phyloP scores from a whole-genome alignment of 2,888 invertebrate genomes.

The Drosophila mimica region DNA sequence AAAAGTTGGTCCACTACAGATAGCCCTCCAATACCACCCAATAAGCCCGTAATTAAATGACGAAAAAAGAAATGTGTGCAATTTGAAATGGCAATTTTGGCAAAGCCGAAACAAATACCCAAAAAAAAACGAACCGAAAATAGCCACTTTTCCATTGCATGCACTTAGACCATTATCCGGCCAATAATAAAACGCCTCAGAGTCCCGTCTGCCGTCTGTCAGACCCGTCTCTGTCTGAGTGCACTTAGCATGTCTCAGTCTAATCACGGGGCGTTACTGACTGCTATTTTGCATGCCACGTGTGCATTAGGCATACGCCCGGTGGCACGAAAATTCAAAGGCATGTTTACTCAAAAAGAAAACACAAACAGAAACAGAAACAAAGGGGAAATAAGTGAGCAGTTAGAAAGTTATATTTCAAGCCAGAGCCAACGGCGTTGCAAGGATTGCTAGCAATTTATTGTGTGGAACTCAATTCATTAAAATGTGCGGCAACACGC shows the following conservation, averaged over 20 bases:
- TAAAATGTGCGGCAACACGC: constrained; percentile 38
- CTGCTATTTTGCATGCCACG: constrained; percentile 73
- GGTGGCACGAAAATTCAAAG: constrained; percentile 54
- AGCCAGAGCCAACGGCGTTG: constrained; percentile 28
- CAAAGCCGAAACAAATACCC: constrained; percentile 35
- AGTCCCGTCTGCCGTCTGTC: background rate
- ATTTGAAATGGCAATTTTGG: constrained; percentile 60
- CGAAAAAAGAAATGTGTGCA: constrained; percentile 40
- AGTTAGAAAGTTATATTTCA: constrained; percentile 32
- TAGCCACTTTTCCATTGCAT: constrained; percentile 52
- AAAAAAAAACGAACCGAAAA: constrained; percentile 33
- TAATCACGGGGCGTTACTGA: constrained; percentile 75
- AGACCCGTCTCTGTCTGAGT: constrained; percentile 29
- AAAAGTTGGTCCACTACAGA: background rate
- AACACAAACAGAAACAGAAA: constrained; percentile 3
- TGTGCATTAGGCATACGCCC: constrained; percentile 65
- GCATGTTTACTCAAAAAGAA: constrained; percentile 49
- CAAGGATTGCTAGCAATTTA: constrained; percentile 32
- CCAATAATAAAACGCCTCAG: constrained; percentile 3
- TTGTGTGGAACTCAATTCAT: constrained; percentile 22
- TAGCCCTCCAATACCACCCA: background rate
- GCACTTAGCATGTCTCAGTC: constrained; percentile 71
- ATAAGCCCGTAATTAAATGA: constrained; percentile 33
- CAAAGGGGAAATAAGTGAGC: constrained; percentile 32
- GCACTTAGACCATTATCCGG: constrained; percentile 52